phyloP scores from a whole-genome alignment of 2,888 invertebrate genomes.

The Odontothrips loti region DNA sequence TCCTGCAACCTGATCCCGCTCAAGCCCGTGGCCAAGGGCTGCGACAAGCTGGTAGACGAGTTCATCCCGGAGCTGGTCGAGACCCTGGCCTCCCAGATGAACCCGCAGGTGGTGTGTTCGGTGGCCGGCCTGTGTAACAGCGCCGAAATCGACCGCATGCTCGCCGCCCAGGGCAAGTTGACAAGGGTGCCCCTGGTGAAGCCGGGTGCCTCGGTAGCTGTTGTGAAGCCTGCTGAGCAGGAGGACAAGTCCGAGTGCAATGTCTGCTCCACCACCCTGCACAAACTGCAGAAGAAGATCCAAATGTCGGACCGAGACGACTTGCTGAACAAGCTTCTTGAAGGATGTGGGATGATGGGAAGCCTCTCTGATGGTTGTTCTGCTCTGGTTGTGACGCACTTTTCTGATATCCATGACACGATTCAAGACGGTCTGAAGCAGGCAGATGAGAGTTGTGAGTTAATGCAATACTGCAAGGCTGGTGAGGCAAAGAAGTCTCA shows the following conservation, averaged over 20 bases:
- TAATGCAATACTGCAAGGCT: conserved; percentile 51
- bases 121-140: conserved; percentile 86
- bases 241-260: background rate
- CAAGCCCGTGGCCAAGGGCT: conserved; percentile 68
- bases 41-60: conserved; percentile 73
- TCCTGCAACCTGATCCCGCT: conserved; percentile 77
- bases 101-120: conserved; percentile 81
- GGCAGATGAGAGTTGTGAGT: conserved; percentile 61
- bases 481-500: conserved; percentile 13
- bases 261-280: conserved; percentile 3
- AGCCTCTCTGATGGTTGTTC: conserved; percentile 77
- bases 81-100: conserved; percentile 84
- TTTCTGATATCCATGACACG: conserved; percentile 63
- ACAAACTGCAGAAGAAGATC: conserved; percentile 42
- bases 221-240: background rate
- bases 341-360: conserved; percentile 64
- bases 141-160: conserved; percentile 60
- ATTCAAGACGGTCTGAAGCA: conserved; percentile 39
- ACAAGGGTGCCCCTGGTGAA: conserved; percentile 8
- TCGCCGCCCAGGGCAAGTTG: conserved; percentile 51
- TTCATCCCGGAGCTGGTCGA: conserved; percentile 84
- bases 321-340: conserved; percentile 44
- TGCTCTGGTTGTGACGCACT: conserved; percentile 66
- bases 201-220: conserved; percentile 10
- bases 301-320: conserved; percentile 42